Base-by-base conservation (phyloP, 2,888 invertebrate genomes). In the Dryobota labecula region DNA sequence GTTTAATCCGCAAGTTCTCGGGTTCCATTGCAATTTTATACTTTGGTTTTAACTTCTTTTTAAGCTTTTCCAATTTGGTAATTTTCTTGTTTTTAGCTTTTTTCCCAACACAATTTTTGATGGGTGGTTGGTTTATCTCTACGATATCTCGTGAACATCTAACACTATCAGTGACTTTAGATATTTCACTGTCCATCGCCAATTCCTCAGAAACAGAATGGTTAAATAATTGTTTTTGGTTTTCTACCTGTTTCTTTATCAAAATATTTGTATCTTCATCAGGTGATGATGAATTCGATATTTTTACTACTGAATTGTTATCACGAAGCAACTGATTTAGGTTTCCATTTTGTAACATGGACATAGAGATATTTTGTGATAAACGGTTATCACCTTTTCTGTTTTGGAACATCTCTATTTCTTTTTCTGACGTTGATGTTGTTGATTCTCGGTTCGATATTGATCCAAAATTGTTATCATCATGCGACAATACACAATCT, bases 51-150 rank as follows among this genome's bases (percentile, higher is more conserved):
- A 93, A 80, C 71, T 88, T 90, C 33, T 88, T 88, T 65, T 90
- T 91, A 15, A 94, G 74, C 84, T 89, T 93, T 60, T 91, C 90
- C 77, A 95, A 85, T 75, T 90, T 92, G 30, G 91, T 90, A 72
- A 89, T 75, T 84, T 91, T 94, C 71, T 78, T 90, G 15, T 60
- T 64, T 84, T 87, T 91, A 43, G 30, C 7, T 43, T 36, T 64
- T 82, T 68, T 86, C 53, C 15, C 41, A 33, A 33, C 53, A 51
- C 24, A 36, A 43, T 45, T 63, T 68, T 71, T 68, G 2, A 57
- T 68, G 27, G 30, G 27, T 53, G 51, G n/a, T 64, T 53, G n/a
- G 20, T 70, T 56, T 36, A 36, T 57, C 27, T 70, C 67, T 58
- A 2, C 24, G 13, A 8, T n/a, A 45, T 56, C 47, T 20, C n/a